Base-by-base conservation (phyloP, 2,797 vertebrate genomes). In the Uromys caudimaculatus region DNA sequence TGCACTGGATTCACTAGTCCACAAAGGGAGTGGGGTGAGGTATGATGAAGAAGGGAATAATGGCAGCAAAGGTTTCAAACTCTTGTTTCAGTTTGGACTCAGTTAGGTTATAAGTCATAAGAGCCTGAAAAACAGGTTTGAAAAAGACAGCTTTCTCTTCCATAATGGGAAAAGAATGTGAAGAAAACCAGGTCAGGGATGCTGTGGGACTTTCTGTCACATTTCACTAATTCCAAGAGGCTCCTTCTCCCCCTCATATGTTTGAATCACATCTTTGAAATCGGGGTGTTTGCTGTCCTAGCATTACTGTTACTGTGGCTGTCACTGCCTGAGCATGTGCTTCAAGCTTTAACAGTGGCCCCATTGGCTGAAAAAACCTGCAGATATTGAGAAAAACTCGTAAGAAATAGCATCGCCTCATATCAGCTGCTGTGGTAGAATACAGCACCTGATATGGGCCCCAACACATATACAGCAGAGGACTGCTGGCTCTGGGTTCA, bases 191-290 rank as follows among this genome's bases (percentile, higher is more conserved):
- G 47, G 89, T 95, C n/a, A 27, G 78, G 10, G 32, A 32, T 83
- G 6, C 52, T 24, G 0, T 38, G 3, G 62, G 60, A 13, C 27
- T 90, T 96, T 84, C 62, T 69, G 78, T 82, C 60, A 91, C 47
- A 82, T 92, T 93, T 94, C 88, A 73, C 16, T 88, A 17, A 79
- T 78, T 95, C 47, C 6, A 87, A 84, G 44, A 60, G 12, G 5
- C 32, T 27, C 2, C 35, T 54, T 50, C 14, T 10, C 47, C 44
- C 29, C 7, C 62, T 35, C 50, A 77, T 24, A 58, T 71, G 89
- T 52, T 73, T 71, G n/a, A 71, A 71, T 21, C 50, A 83, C n/a
- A 60, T 82, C 56, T 91, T 85, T 94, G 60, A 94, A 94, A 94
- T 69, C 27, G 32, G 44, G 10, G 79, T 82, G 38, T 44, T 67